Evolutionary conservation across 2,888 invertebrate genomes (phyloP), one percentile per base, ranked within the genome.

Genomic region (Oscheius myriophilus): DNA sequence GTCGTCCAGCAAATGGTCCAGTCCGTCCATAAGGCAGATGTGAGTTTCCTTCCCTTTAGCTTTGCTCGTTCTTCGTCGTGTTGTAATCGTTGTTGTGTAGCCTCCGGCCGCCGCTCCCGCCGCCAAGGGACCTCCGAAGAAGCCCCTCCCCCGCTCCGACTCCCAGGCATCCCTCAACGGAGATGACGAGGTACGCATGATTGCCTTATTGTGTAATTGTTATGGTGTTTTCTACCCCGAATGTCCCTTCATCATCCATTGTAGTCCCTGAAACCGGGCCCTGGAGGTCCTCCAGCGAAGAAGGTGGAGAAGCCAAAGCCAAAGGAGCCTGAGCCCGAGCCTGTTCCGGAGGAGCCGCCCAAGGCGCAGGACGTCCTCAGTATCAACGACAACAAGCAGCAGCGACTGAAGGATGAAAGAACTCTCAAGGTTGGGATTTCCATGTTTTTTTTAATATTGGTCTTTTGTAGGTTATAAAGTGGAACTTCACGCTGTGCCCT

Each of bases 341-440:
- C 57, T 16, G 33, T 52, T 1, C 42, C 41, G 2, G 18, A n/a
- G 6, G 52, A 59, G 39, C 41, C 65, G 21, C 42, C 70, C 11
- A 54, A 43, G 33, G 57, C 67, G 16, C 67, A 67, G 21, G 69
- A 62, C 45, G 67, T 73, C 9, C 59, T 73, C 2, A 9, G 69
- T 2, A 64, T 73, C n/a, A 80, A 77, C 57, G 68, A 92, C 85
- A 90, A 93, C 59, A 97, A 97, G 87, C 93, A 94, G 87, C 95
- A 95, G 87, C 90, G 98, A 64, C 91, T 93, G 54, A 92, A 94
- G 57, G 97, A 98, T 85, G 97, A 98, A 87, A 94, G 93, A 83
- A 93, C 93, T 87, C 89, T 96, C 68, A 94, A 94, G 89, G 90
- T 90, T n/a, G n/a, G n/a, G n/a, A 33, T 12, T 18, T 21, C 1